Base-by-base conservation (phyloP, 2,888 invertebrate species). In the Melanostoma mellinum region DNA sequence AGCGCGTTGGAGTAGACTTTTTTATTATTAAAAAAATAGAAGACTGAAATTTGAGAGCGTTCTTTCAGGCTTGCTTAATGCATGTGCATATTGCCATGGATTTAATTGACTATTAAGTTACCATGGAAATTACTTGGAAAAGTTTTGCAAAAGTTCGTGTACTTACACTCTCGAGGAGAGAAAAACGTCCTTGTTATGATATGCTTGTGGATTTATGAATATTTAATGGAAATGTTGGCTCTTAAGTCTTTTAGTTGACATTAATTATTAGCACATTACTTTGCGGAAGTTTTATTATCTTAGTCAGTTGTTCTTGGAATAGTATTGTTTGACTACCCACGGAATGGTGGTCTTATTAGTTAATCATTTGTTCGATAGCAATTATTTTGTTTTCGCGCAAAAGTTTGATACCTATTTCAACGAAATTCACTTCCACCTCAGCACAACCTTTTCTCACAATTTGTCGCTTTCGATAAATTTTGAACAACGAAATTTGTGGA, bases 61-160 rank as follows among this genome's bases (percentile, higher is more conserved):
- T 53, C 61, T 50, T 30, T 40, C 42, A 20, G 60, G 60, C 20
- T 20, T 20, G 74, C 84, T 75, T 84, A 84, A 84, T 84, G 84
- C 84, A 84, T 84, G 71, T 67, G 79, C 74, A 79, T 84, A 79
- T 75, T 79, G 75, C 42, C 65, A 65, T 38, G 61, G 67, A 79
- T 84, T 84, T 84, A 84, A 84, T 84, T 84, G 84, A 84, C 84
- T 84, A 84, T 84, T 84, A 84, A 84, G 84, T 79, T 79, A 84
- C 84, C 67, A 84, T 74, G 79, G 79, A 75, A 84, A 67, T 67
- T 74, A 74, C 50, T 71, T 79, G 74, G 74, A 33, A 75, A 75
- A 79, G 74, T 78, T 84, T 81, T 78, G 3, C 38, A 65, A 74
- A 84, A 78, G 56, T 78, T 82, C 9, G 0, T 52, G 52, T 63